A percentile compares a stretch with the other conserved stretches of the same genome.
Conservation (phyloP, 2,113 vertebrate genomes). For the Brachypteracias leptosomus region DNA sequence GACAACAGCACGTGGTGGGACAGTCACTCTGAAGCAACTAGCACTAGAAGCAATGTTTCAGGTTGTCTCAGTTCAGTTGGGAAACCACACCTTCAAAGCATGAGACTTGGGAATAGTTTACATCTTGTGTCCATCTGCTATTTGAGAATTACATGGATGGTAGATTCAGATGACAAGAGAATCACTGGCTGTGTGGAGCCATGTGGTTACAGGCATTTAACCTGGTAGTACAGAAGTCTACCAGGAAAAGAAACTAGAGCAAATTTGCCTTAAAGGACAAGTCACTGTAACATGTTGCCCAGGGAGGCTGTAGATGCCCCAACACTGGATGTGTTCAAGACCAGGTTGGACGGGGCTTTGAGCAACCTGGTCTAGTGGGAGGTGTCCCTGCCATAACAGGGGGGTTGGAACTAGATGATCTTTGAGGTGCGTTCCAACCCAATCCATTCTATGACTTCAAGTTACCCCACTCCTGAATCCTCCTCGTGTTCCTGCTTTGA, state of each 20-base stretch:
- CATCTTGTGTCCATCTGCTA: background rate
- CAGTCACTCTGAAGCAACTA: background rate
- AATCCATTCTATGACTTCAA: background rate
- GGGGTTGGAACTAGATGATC: background rate
- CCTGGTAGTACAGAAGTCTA: background rate
- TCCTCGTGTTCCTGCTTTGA: background rate
- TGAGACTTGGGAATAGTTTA: background rate
- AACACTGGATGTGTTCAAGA: background rate
- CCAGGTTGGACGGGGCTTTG: background rate
- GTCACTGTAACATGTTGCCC: too few relatives aligned
- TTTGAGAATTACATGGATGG: background rate
- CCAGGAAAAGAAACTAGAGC: background rate
- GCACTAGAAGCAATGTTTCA: background rate
- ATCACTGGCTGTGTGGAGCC: background rate
- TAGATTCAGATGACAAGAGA: background rate
- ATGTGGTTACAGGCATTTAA: background rate
- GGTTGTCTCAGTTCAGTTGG: background rate
- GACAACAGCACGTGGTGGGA: background rate
- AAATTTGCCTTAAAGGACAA: background rate
- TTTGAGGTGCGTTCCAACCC: background rate
- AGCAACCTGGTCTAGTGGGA: background rate
- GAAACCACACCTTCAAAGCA: background rate
- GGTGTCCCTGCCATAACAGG: background rate
- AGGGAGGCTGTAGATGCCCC: background rate
- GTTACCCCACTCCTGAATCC: background rate